Evolutionary conservation across 1,140 invertebrate species (phyloP), one percentile per base, ranked within the genome.

Genomic region (Schmidtea mediterranea): DNA sequence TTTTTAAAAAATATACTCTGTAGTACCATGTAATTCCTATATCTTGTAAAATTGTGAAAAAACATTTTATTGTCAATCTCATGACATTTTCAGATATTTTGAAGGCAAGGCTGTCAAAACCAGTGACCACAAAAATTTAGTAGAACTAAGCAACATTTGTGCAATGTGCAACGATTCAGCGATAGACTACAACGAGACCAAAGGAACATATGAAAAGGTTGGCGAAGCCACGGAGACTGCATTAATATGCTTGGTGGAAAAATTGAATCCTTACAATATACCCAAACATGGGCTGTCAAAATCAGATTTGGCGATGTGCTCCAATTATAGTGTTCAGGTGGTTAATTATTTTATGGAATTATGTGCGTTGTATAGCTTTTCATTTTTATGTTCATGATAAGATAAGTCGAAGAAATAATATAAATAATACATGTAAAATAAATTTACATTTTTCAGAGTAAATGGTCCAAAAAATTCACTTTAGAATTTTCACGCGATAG

Each of bases 161-260:
- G 76, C 86, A 49, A 84, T 98, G 82, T 98, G 92, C 69, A 98
- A 98, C 65, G 92, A 98, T 69, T 98, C 92, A 6, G 82, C 86
- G 59, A 90, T 98, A 62, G 92, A 98, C 69, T 98, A 87, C 71
- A 98, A 98, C 68, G 90, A 98, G 53, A 70, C 73, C 3, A 51
- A 51, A 43, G 22, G 22, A 58, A 52, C 62, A 1, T 77, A 76
- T 62, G 75, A 77, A 60, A 77, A 77, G 62, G 92, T 98, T 53
- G 92, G 92, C 59, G 92, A 99, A 69, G 90, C 92, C 36, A 98
- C 92, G 49, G 92, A 98, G 69, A 97, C 92, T 43, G 92, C 92
- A 43, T 71, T 98, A 43, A 86, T 94, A 59, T 87, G 97, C 0
- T 72, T 98, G 48, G 82, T 81, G 38, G 92, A 98, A 68, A 98